phyloP scores from a whole-genome alignment of 2,888 invertebrate genomes.

The Nomada hirtipes region DNA sequence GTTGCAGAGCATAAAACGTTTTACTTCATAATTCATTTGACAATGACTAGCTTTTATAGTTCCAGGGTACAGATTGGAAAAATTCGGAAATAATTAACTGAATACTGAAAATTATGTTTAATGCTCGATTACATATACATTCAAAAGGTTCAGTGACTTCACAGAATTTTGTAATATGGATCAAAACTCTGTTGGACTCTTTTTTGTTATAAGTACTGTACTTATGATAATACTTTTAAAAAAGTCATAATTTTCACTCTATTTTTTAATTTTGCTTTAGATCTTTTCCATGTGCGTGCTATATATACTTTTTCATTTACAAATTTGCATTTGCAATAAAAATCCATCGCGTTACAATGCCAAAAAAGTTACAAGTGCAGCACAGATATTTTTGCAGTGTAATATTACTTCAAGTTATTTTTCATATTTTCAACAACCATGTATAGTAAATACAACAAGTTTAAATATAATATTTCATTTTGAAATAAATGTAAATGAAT shows the following conservation, averaged over 20 bases:
- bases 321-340: slow-evolving; percentile 32
- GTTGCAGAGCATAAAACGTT: slow-evolving; percentile 37
- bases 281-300: slow-evolving; percentile 41
- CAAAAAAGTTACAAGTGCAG: slow-evolving; percentile 24
- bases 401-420: slow-evolving; percentile 38
- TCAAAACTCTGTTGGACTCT: slow-evolving; percentile 11
- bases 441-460: slow-evolving; percentile 1
- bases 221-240: slow-evolving; percentile 60
- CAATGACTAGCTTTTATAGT: too few relatives aligned
- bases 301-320: slow-evolving; percentile 32
- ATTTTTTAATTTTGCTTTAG: background rate
- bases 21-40: slow-evolving; percentile 32
- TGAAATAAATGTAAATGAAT: background rate
- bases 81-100: slow-evolving; percentile 23
- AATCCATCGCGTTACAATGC: slow-evolving; percentile 37
- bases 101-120: slow-evolving; percentile 72
- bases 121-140: slow-evolving; percentile 59
- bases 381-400: slow-evolving; percentile 23
- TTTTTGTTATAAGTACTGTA: slow-evolving; percentile 41
- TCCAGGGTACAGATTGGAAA: background rate
- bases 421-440: slow-evolving; percentile 40
- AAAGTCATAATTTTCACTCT: slow-evolving; percentile 48
- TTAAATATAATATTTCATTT: slow-evolving; percentile 9
- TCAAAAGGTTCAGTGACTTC: slow-evolving; percentile 34
- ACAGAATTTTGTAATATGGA: slow-evolving; percentile 11